These are phyloP conservation scores for Nylanderia fulva DNA, from an alignment of 1,140 invertebrate species.

Conservation along the genomic window DNA sequence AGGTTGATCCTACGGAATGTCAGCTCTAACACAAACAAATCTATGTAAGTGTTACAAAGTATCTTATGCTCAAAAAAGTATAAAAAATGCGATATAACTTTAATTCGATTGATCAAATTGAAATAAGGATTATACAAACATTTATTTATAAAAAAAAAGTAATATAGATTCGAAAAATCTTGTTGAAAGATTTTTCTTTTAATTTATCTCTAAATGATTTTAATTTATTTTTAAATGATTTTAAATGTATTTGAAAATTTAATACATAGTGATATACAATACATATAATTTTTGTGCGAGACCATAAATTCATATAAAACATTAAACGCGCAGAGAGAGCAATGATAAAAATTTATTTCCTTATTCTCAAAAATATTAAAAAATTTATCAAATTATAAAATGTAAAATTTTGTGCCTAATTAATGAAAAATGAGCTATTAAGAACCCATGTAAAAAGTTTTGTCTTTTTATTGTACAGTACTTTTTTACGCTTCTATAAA, in stretches of 20 bases:
- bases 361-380: background rate
- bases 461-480: background rate
- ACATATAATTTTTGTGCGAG: no score
- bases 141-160: background rate
- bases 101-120: background rate
- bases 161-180: background rate
- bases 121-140: background rate
- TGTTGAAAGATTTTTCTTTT: background rate
- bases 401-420: background rate
- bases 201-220: background rate
- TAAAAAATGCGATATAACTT: background rate
- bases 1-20: constrained; percentile 61
- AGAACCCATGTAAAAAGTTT: background rate
- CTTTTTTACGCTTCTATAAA: background rate
- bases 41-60: background rate
- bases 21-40: constrained; percentile 10
- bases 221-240: background rate
- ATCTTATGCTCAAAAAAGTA: background rate
- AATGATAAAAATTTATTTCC: no score
- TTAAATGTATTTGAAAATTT: no score
- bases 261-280: no score
- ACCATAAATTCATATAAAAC: no score
- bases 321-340: no score
- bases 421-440: no score
- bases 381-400: constrained; percentile 2